Evolutionary conservation across 2,113 vertebrate genomes (phyloP), one percentile per base, ranked within the genome.

Genomic region (Illadopsis cleaveri): DNA sequence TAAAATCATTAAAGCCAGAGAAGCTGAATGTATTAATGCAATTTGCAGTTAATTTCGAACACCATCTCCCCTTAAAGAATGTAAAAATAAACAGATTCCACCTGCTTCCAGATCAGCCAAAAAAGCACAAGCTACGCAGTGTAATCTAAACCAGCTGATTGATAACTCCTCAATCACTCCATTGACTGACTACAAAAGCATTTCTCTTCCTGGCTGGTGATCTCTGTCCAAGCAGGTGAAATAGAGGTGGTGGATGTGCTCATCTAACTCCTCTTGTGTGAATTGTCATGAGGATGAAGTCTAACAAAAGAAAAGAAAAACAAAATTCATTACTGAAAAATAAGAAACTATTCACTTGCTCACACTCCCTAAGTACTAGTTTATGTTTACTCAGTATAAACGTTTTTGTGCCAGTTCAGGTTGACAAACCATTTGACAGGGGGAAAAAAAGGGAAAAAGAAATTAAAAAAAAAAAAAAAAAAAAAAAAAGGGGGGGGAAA

Each of bases 11-110:
- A 37, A 80, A 90, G 20, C 45, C 28, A 28, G 42, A 68, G 71
- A 25, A 78, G 23, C 40, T 62, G 60, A 88, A 89, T 28, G 2
- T 23, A 37, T 65, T 86, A 77, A 47, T 57, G 60, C 31, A 64
- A 88, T 60, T 82, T 70, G 44, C 48, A 56, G 71, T n/a, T 88
- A 40, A 72, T 90, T 95, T 64, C 40, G 72, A 91, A 44, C 62
- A 95, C 71, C 27, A 90, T 89, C 31, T 88, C 16, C 38, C 45
- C 28, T 61, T 70, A 35, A 92, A 94, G 44, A 64, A 77, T 45
- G 51, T 12, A 86, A 93, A 91, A 95, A 77, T 73, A 87, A 94
- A 88, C 45, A 87, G 37, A 53, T 40, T 75, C 82, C 83, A 97
- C 94, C 94, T 97, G 75, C 93, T 94, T 56, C 23, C 61, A 21